A percentile compares a stretch with the other conserved stretches of the same genome.
phyloP scores from a whole-genome alignment of 2,888 invertebrate genomes.

The Melieria picta region DNA sequence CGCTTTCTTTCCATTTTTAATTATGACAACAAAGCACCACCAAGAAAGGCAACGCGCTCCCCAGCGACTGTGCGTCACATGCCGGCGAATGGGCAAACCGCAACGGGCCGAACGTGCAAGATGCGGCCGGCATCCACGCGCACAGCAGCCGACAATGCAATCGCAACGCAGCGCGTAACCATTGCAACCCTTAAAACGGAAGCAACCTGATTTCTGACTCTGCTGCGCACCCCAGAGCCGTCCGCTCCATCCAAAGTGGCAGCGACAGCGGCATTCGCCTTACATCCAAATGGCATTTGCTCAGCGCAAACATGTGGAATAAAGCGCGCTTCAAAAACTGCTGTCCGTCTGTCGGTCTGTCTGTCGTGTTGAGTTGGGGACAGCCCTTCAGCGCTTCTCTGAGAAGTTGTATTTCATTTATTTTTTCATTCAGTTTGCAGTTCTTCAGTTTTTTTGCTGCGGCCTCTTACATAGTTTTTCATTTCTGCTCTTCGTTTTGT shows the following conservation, averaged over 20 bases:
- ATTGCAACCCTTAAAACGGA: constrained; percentile 29
- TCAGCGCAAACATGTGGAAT: background rate
- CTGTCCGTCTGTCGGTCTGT: background rate
- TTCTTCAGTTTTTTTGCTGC: background rate
- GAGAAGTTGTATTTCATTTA: background rate
- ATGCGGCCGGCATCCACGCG: background rate
- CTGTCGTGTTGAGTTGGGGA: background rate
- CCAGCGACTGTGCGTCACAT: background rate
- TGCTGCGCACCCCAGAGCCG: constrained; percentile 43
- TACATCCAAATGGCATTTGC: too few species aligned
- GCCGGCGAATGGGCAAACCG: background rate
- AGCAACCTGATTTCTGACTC: constrained; percentile 20
- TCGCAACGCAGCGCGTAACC: background rate
- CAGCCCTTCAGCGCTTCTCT: background rate
- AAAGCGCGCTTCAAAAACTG: background rate
- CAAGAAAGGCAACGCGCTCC: background rate
- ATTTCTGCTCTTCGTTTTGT: background rate
- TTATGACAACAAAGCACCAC: constrained; percentile 19
- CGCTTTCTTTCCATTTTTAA: constrained; percentile 28
- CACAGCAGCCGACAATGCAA: constrained; percentile 1
- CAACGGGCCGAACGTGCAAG: background rate
- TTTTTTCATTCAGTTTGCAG: background rate
- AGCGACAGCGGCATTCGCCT: too few species aligned
- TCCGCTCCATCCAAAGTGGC: constrained; percentile 38
- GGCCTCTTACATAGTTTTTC: background rate